Percentiles rank a stretch among this genome's conserved stretches.
These are phyloP conservation scores for Pantherophis alleghaniensis DNA, from an alignment of 2,797 vertebrate genomes.

Conservation along the genomic window DNA sequence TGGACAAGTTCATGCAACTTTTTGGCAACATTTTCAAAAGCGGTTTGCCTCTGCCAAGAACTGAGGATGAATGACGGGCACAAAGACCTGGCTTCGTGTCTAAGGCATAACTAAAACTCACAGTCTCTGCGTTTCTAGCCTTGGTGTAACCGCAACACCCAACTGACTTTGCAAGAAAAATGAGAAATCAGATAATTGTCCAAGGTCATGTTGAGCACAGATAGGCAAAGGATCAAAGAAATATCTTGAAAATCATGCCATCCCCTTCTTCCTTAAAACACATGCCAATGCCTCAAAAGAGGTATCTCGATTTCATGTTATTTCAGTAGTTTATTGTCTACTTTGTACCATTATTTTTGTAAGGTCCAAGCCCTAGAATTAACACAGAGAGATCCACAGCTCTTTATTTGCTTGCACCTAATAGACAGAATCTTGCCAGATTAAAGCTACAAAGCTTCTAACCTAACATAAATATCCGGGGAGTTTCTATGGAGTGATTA, in stretches of 20 bases:
- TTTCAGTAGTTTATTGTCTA: background rate
- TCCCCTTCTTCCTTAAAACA: background rate
- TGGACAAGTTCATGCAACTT: background rate
- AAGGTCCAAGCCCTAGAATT: background rate
- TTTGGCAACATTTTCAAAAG: background rate
- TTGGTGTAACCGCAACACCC: background rate
- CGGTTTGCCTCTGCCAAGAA: background rate
- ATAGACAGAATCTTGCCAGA: background rate
- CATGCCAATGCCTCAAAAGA: background rate
- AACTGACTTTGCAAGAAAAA: background rate
- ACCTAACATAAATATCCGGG: background rate
- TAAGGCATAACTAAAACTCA: background rate
- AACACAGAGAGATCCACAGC: background rate
- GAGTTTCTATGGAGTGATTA: background rate
- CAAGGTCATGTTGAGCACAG: background rate
- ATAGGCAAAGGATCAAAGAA: background rate
- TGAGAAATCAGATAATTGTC: background rate
- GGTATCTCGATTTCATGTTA: background rate
- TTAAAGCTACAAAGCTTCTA: background rate
- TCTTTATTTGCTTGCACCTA: background rate
- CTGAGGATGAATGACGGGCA: background rate
- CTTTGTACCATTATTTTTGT: background rate
- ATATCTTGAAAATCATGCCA: background rate
- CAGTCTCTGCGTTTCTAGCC: background rate
- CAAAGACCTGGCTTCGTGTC: background rate